Base-by-base conservation (phyloP, 2,888 invertebrate genomes). In the Embidobia sp. region DNA sequence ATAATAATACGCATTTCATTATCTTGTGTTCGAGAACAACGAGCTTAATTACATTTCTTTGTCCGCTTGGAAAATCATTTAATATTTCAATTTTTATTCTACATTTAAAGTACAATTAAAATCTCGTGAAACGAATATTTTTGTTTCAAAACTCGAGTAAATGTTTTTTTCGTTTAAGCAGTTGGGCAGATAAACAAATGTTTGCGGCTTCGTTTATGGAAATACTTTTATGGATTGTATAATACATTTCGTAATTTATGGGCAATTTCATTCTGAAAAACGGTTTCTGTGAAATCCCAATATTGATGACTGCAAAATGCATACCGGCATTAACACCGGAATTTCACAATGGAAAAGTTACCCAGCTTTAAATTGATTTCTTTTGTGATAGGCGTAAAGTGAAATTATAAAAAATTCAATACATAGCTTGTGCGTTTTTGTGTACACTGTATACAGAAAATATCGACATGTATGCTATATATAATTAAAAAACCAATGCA, bases 1-100 rank as follows among this genome's bases (percentile, higher is more conserved):
- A 40, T 61, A 61, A 61, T 37, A 37, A 48, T 37, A 18, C 6
- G 48, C 26, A 37, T 61, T 48, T 48, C 61, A 29, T 37, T 22
- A 37, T 63, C 37, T 31, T 33, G 22, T 4, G 33, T 31, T 42
- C 31, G 29, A 13, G 48, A 37, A 29, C 19, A 64, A 64, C 31
- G 51, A 53, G 44, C 42, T 31, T 64, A 40, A 63, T 51, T 63
- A 37, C 49, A 18, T 63, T 63, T 63, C 40, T 16, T 27, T 16
- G 16, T 29, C 10, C 8, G 18, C 10, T 27, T 13, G 19, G 40
- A 35, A 15, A 40, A 16, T 29, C 31, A 35, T 19, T 51, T 63
- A 63, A 63, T 40, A 63, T 63, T 63, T 49, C 40, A 61, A 63
- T 42, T 63, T 63, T 49, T 49, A 63, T 48, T 51, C 40, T 49